Base-by-base conservation (phyloP, 92 coral and sea anemone genomes). In the Umimayanthus chanpuru region DNA sequence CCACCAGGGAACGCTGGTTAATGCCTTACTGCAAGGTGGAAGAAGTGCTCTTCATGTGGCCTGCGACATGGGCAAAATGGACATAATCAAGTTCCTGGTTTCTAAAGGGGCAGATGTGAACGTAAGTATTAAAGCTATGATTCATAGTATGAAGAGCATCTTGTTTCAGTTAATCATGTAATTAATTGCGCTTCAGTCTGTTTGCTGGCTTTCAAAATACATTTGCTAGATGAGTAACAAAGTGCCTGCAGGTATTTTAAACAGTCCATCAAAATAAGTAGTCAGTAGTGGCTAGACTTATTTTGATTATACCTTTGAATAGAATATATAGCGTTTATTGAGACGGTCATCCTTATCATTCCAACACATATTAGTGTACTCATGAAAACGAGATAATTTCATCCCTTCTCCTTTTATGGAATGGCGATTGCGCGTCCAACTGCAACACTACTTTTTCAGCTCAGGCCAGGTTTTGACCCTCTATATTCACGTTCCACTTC, bases 21-120 rank as follows among this genome's bases (percentile, higher is more conserved):
- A 95, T 85, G 81, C 93, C 9, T 88, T 88, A 28, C 88, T 88
- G 44, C 87, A 93, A 85, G 85, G 95, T 39, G 98, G 98, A n/a
- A 92, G 96, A 26, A 91, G 93, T 23, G 90, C 98, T 2, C 90
- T 95, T 16, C 98, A 95, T 72, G 92, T 94, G 79, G 98, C 98
- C 32, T 89, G 94, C 25, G 96, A 95, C 49, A 88, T 91, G 15
- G 94, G 96, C 3, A 95, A 92, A 79, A 25, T 95, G 81, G 98
- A 95, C 66, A 85, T 95, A 7, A 74, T 90, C 82, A 88, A 93
- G 82, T 81, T 88, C 21, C 93, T 95, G 68, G 89, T 95, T 56
- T 18, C 85, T 1, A 93, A 92, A 67, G 96, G 98, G 68, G 98
- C 98, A 61, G 96, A 95, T 50, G 94, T 92, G 25, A 94, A 95